Base-by-base conservation (phyloP, 35 echinoderm and acorn worm species). In the Stichopus chloronotus region DNA sequence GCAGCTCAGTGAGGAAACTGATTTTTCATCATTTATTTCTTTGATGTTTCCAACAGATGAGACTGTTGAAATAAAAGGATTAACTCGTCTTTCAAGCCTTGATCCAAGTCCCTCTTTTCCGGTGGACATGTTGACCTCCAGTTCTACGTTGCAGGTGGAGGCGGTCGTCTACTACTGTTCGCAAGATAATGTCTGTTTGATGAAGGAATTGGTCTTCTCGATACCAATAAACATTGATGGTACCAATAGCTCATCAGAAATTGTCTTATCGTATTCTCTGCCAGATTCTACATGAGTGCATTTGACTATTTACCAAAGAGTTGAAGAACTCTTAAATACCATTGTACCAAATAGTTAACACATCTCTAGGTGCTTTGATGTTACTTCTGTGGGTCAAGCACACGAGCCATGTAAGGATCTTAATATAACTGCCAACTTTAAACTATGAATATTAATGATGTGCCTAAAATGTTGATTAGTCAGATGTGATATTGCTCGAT, bases 81-180 rank as follows among this genome's bases (percentile, higher is more conserved):
- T 88, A 24, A 88, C 87, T 59, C 87, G 87, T 6, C 56, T 88
- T 52, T 61, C 59, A 1, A 55, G 25, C 16, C 52, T 88, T 22
- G 12, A 88, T 52, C 20, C 87, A 52, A 69, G 87, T 69, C 87
- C 59, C 4, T 88, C 63, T 5, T 88, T 88, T 53, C 9, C 21
- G 20, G 59, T 69, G 0, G 16, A 20, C 43, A 11, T 25, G 11
- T 17, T 63, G 17, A 59, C 87, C 9, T 19, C 60, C 22, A 57
- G 30, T 88, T 20, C 87, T 8, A 72, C 60, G 16, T 53, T 88
- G 19, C 87, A 60, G 30, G 87, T 88, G 22, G 87, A 88, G 57
- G 87, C 87, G 11, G 87, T 88, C 87, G 71, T 88, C 22, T 88
- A 88, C 52, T 88, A 88, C 19, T 88, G 87, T 25, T 88, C 87